Conservation (phyloP, 2,888 invertebrate species). For the Drosophila merina region DNA sequence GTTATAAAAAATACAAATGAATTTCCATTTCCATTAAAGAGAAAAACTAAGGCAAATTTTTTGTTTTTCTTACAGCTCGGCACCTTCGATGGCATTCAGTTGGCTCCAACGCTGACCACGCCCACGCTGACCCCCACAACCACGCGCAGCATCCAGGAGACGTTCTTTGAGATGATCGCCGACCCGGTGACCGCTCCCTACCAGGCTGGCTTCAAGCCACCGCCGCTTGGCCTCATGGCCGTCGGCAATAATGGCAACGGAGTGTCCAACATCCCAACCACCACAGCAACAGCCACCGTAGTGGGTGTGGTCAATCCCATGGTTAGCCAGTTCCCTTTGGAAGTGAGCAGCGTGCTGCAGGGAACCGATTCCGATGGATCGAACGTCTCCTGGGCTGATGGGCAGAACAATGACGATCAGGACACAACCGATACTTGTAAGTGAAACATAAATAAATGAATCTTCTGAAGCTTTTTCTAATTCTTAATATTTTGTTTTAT, state of each 20-base stretch:
- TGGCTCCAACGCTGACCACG: slow-evolving; percentile 96
- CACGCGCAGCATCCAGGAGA: slow-evolving; percentile 95
- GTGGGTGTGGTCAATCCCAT: slow-evolving; percentile 35
- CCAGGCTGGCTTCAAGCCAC: slow-evolving; percentile 97
- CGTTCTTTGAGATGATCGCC: slow-evolving; percentile 93
- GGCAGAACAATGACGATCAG: slow-evolving; percentile 81
- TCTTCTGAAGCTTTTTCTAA: slow-evolving; percentile 10
- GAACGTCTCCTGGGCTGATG: slow-evolving; percentile 82
- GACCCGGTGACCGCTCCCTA: slow-evolving; percentile 90
- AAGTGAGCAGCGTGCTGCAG: slow-evolving; percentile 45
- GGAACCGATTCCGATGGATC: slow-evolving; percentile 80
- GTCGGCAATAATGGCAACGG: slow-evolving; percentile 25
- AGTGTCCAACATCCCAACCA: slow-evolving; percentile 21
- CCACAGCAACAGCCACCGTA: slow-evolving; percentile 20
- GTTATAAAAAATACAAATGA: not conserved
- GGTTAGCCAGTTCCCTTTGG: slow-evolving; percentile 35
- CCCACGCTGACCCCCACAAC: slow-evolving; percentile 97
- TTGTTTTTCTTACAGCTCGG: slow-evolving; percentile 88
- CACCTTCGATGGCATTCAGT: slow-evolving; percentile 93
- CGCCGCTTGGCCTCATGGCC: slow-evolving; percentile 87
- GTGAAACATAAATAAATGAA: slow-evolving; percentile 32
- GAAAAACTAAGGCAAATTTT: slow-evolving; percentile 1
- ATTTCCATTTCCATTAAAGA: not conserved
- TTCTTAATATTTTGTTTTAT: slow-evolving; percentile 10
- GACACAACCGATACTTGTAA: slow-evolving; percentile 84